Conservation (phyloP, 2,888 invertebrate genomes). For the Gastrophysa polygoni region DNA sequence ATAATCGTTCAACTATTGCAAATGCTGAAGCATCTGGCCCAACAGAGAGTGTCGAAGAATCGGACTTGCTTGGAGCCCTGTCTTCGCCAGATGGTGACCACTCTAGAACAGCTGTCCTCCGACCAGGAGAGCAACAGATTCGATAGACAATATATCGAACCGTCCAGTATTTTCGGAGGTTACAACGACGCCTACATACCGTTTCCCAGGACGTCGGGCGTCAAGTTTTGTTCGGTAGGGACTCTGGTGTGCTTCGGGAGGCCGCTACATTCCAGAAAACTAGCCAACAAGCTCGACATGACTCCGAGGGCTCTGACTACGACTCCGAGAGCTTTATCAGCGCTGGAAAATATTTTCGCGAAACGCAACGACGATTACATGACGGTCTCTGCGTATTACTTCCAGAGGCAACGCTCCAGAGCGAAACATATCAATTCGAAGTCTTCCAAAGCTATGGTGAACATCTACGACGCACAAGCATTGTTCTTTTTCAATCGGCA, state of each 20-base stretch:
- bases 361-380: conserved; percentile 52
- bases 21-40: conserved; percentile 79
- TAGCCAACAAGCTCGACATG: conserved; percentile 74
- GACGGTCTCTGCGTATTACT: conserved; percentile 76
- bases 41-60: conserved; percentile 82
- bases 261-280: conserved; percentile 67
- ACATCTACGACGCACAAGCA: conserved; percentile 74
- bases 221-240: conserved; percentile 88
- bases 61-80: conserved; percentile 89
- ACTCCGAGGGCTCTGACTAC: conserved; percentile 81
- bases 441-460: conserved; percentile 66
- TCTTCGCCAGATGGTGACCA: conserved; percentile 71
- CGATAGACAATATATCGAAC: conserved; percentile 43
- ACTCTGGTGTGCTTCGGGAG: conserved; percentile 85
- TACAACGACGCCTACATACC: conserved; percentile 83
- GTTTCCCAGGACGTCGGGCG: conserved; percentile 92
- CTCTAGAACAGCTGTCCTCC: conserved; percentile 67
- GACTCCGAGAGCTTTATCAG: conserved; percentile 81
- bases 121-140: conserved; percentile 61
- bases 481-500: conserved; percentile 81
- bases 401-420: conserved; percentile 60
- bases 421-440: conserved; percentile 52
- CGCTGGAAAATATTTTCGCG: conserved; percentile 62
- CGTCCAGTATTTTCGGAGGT: conserved; percentile 53
- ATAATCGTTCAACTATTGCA: conserved; percentile 78